phyloP scores from a whole-genome alignment of 2,888 invertebrate species.

The Chrysopilus asiliformis region DNA sequence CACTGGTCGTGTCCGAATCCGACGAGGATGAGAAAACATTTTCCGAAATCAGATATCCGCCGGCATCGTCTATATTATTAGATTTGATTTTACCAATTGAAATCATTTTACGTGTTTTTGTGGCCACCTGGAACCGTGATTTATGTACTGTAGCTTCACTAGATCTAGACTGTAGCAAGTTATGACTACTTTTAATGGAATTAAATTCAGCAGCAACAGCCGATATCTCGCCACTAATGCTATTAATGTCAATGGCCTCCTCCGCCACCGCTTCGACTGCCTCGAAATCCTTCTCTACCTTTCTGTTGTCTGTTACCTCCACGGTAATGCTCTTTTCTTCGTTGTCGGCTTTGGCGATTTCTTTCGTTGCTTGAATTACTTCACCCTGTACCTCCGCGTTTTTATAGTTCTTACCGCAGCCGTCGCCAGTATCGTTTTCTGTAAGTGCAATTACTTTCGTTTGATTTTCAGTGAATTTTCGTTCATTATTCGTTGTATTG shows the following conservation, averaged over 20 bases:
- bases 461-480: background rate
- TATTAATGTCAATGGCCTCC: conserved; percentile 14
- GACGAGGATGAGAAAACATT: conserved; percentile 43
- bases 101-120: conserved; percentile 17
- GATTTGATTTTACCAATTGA: conserved; percentile 18
- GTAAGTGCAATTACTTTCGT: background rate
- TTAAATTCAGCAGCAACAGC: conserved; percentile 9
- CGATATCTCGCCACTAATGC: conserved; percentile 7
- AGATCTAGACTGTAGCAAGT: background rate
- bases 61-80: conserved; percentile 9
- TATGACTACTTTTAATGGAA: conserved; percentile 12
- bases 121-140: too few relatives aligned
- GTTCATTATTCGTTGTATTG: background rate
- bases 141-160: too few relatives aligned
- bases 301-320: conserved; percentile 2
- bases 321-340: conserved; percentile 3
- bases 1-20: conserved; percentile 33
- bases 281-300: background rate
- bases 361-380: too few relatives aligned
- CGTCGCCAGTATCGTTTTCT: too few relatives aligned
- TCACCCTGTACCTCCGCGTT: too few relatives aligned
- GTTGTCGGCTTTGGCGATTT: conserved; percentile 7
- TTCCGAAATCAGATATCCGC: conserved; percentile 38
- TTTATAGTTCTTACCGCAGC: too few relatives aligned
- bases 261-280: too few relatives aligned